Evolutionary conservation across 2,888 invertebrate genomes (phyloP), one percentile per base, ranked within the genome.

Genomic region (Xestobium rufovillosum): DNA sequence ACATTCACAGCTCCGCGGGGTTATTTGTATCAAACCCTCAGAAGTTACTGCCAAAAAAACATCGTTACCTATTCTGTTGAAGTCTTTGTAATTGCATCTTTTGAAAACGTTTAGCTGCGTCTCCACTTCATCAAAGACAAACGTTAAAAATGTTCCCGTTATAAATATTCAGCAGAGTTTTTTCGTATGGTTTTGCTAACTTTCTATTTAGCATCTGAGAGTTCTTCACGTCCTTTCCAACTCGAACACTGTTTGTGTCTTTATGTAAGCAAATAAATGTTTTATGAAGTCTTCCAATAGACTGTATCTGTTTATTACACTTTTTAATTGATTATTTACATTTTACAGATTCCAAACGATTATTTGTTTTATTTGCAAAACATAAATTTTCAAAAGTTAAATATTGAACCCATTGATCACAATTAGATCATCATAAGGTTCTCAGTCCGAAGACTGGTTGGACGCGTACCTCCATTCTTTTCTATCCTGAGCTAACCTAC

Each of bases 321-420:
- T 31, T 15, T 35, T 35, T 15, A 29, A 11, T 15, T 19, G 26
- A 28, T 28, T 23, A 19, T 8, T 26, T n/a, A n/a, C n/a, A n/a
- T n/a, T 35, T 35, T 15, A 35, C 13, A 16, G 13, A 31, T 35
- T 35, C 35, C 10, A 36, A 10, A 26, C 36, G 31, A 11, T 36
- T 36, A 17, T 36, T 19, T 6, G 23, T 19, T 19, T 19, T 19
- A 19, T 19, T 19, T n/a, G 23, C n/a, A 19, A 19, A 19, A 19
- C 23, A 19, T 19, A 19, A 6, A 19, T 19, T 19, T 19, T 19
- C 6, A 6, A 19, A 19, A n/a, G 23, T 19, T 19, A 19, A 19
- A 19, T 19, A 19, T 19, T 19, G 23, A 19, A 19, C 23, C 23
- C 23, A 19, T 19, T 19, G 23, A 19, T 19, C 6, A n/a, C n/a